Conservation (phyloP, 1,140 invertebrate genomes). For the Bombus superbus region DNA sequence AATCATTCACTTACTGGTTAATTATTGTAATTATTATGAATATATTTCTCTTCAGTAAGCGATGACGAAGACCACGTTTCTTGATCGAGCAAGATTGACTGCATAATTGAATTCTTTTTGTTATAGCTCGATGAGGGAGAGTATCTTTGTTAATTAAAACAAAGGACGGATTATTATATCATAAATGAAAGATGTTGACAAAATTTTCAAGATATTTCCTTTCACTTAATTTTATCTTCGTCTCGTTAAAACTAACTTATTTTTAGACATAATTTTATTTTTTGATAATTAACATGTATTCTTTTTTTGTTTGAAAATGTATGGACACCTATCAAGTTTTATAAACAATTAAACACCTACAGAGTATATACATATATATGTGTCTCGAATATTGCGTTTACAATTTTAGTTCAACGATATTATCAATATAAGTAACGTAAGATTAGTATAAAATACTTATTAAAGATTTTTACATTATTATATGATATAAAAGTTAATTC, state of each 20-base stretch:
- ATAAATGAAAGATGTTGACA: neutral
- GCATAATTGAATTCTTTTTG: neutral
- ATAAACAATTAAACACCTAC: neutral
- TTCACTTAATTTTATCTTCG: neutral
- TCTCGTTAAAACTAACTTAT: constrained; percentile 6
- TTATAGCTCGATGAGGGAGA: constrained; percentile 29
- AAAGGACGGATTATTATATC: constrained; percentile 59
- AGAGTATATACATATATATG: neutral
- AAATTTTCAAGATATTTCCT: constrained; percentile 7
- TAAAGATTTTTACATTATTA: constrained; percentile 11
- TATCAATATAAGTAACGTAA: constrained; percentile 11
- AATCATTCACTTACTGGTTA: constrained; percentile 5
- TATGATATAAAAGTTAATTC: neutral
- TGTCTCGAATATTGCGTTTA: neutral
- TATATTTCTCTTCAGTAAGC: neutral
- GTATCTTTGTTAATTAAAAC: constrained; percentile 52
- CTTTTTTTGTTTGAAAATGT: neutral
- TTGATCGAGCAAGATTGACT: neutral
- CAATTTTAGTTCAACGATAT: neutral
- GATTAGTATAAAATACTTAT: constrained; percentile 15
- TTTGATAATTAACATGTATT: neutral
- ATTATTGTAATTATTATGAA: constrained; percentile 8
- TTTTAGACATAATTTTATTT: constrained; percentile 19
- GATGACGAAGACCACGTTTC: neutral
- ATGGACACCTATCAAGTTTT: neutral